Base-by-base conservation (phyloP, 2,113 vertebrate genomes). In the Sterna hirundo region DNA sequence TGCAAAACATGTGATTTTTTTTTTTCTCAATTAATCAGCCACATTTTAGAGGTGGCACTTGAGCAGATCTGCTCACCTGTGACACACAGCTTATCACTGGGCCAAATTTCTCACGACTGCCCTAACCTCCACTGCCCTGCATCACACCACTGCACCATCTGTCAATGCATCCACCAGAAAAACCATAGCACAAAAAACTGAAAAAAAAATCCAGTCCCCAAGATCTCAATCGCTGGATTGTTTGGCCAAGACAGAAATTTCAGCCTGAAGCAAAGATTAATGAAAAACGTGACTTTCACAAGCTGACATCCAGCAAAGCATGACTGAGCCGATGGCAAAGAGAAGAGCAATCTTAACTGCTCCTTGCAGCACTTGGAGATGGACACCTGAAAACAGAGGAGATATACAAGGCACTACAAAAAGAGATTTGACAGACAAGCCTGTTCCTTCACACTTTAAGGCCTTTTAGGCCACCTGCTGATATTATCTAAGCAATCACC, bases 91-190 rank as follows among this genome's bases (percentile, higher is more conserved):
- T 89, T 9, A 13, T 5, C 78, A 11, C 58, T 0, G 5, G 78
- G 74, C 64, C 92, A 87, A 46, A 57, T 13, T 36, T 1, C 49
- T 87, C 81, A 36, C 10, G 77, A 47, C 49, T 32, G 83, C 80
- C 55, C 47, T n/a, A 23, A 15, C 20, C 47, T 29, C 86, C 42
- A 8, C 46, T 6, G 82, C 92, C 76, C 77, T 84, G 79, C 94
- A 89, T 10, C 81, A 78, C 81, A 68, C 70, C 78, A 75, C 77
- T 93, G 94, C 94, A 96, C 55, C 88, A 86, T 42, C 81, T n/a
- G 54, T 21, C 13, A 4, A 21, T 4, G 30, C 6, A 40, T 8
- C 57, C 87, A 38, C 30, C 86, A 66, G 54, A 14, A 13, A 61
- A 58, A 55, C 55, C 38, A 1, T 2, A 25, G 69, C 1, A 10